phyloP scores from a whole-genome alignment of 2,113 vertebrate species.

The Grammatotria lemairii region DNA sequence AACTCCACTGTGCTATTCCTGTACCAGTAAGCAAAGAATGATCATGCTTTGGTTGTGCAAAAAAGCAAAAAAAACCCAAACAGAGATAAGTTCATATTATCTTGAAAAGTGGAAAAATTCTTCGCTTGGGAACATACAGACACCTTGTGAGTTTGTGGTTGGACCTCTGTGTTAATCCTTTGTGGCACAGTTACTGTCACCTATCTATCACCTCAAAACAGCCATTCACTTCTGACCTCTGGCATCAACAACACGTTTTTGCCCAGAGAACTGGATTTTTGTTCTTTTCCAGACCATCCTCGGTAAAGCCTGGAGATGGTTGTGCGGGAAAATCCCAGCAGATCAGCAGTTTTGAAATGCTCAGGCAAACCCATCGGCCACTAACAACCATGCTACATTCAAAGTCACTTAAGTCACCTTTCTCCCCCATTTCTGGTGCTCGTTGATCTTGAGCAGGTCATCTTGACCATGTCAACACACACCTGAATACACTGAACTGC shows the following conservation, averaged over 20 bases:
- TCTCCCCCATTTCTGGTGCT: background rate
- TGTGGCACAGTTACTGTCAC: background rate
- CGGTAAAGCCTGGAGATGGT: background rate
- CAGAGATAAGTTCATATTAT: background rate
- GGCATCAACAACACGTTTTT: background rate
- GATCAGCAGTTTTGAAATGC: background rate
- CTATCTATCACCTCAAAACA: background rate
- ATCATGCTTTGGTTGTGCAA: background rate
- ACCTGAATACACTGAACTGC: background rate
- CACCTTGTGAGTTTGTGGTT: background rate
- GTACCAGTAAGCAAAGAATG: background rate
- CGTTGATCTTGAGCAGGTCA: background rate
- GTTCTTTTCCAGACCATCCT: background rate
- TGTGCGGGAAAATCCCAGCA: background rate
- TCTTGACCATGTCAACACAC: background rate
- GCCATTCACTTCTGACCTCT: background rate
- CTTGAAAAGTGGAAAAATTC: background rate
- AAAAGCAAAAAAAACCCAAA: background rate
- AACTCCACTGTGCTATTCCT: background rate
- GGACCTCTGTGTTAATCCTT: background rate
- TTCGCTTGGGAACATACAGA: accelerated
- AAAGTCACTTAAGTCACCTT: background rate
- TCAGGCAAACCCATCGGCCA: background rate
- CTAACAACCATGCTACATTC: background rate
- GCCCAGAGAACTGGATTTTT: background rate